Evolutionary conservation across 2,797 vertebrate genomes (phyloP), one percentile per base, ranked within the genome.

Genomic region (Lutjanus campechanus): DNA sequence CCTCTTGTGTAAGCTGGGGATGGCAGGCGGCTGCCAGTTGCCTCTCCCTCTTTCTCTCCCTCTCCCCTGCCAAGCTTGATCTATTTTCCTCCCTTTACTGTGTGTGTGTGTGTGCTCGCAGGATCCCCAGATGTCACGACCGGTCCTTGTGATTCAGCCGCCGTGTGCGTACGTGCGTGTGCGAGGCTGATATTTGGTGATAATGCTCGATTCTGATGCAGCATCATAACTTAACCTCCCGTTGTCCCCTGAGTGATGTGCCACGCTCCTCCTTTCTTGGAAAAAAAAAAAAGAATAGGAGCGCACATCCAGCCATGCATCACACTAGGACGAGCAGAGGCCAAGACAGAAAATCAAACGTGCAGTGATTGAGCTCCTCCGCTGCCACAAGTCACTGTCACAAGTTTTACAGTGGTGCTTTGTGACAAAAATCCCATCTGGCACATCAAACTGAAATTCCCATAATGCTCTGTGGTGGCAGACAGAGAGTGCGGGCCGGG

Each of bases 1-100:
- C 77, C 70, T 82, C 79, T 89, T 84, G 81, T 81, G 79, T 85
- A 83, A 80, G 69, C 73, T 69, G 17, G 13, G 58, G 68, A 73
- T 47, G 77, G 81, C 74, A 61, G 65, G 53, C 68, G 7, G 53
- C 74, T 85, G 73, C 79, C 74, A 69, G 78, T 81, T 79, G 41
- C 63, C 56, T 72, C 62, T 68, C 62, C n/a, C 47, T 72, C 71
- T 73, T 60, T 20, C 59, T 17, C 12, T 72, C 44, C 64, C 59
- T 29, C 13, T 66, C 65, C 64, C 22, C 87, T 72, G 59, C 73
- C 63, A 73, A 51, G 60, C 77, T 59, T 13, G 4, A 82, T 89
- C 87, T 84, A 55, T 77, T 72, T 69, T 67, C 69, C 81, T 73
- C 60, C 46, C 29, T 83, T 79, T 72, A 62, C 51, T 40, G 64